Base-by-base conservation (phyloP, 2,113 vertebrate species). In the Thalassarche chlororhynchos region DNA sequence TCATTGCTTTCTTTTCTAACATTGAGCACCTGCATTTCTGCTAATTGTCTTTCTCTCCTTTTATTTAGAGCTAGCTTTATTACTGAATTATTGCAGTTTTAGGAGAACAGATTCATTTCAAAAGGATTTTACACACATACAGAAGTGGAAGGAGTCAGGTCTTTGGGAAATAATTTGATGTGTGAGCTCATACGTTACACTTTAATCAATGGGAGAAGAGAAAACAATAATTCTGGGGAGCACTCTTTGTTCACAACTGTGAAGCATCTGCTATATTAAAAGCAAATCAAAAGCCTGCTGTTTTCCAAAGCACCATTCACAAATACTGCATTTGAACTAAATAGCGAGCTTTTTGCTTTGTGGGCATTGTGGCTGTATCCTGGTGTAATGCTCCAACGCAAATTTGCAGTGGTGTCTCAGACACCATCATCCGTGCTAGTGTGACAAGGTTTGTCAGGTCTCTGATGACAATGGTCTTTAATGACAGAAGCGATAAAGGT, bases 291-390 rank as follows among this genome's bases (percentile, higher is more conserved):
- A 79, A 66, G 9, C 12, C 61, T 68, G 44, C n/a, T 61, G 23
- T 58, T 83, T 66, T 64, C 84, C 84, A 66, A 52, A 85, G 77
- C 68, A 29, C 28, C 29, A 1, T 13, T 51, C n/a, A 20, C 42
- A 76, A n/a, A 40, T 24, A 7, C 9, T 31, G 51, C 11, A 1
- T 10, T 6, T 26, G 71, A 61, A 65, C 78, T 44, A 10, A 38
- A 4, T 1, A 26, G 49, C 2, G 10, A 72, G 81, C 60, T 58
- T 32, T 42, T 57, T 44, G 38, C 49, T 86, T 5, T 2, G 84
- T 29, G 77, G 60, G 23, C 34, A 0, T 5, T 1, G 3, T 8
- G 70, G 42, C 2, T 55, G 76, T 8, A 3, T 17, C 2, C 79
- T 14, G 42, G 13, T 26, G 34, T 4, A 1, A 17, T 3, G 57